A percentile compares a stretch with the other conserved stretches of the same genome.
phyloP scores from a whole-genome alignment of 2,888 invertebrate genomes.

The Penaeus monodon region DNA sequence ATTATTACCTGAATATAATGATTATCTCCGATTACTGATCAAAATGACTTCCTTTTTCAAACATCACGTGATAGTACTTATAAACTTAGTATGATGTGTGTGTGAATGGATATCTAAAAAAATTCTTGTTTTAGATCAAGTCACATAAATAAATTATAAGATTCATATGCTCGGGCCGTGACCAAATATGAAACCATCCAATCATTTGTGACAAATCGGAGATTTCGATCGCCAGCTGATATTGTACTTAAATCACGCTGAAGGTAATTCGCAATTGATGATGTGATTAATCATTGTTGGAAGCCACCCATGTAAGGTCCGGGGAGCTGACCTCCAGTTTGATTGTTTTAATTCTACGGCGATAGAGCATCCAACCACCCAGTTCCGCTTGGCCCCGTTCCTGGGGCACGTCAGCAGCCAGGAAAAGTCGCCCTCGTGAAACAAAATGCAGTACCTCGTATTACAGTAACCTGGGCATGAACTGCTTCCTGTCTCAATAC shows the following conservation, averaged over 20 bases:
- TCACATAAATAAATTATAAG: constrained; percentile 50
- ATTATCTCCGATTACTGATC: too few relatives aligned
- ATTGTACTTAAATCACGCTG: constrained; percentile 60
- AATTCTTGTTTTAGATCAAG: constrained; percentile 7
- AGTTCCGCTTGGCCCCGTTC: too few relatives aligned
- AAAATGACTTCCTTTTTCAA: too few relatives aligned
- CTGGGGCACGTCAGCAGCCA: too few relatives aligned
- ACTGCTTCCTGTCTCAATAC: too few relatives aligned
- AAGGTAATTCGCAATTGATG: constrained; percentile 59
- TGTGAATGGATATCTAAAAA: not conserved
- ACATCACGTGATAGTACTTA: too few relatives aligned
- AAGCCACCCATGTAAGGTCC: constrained; percentile 46
- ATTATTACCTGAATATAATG: too few relatives aligned
- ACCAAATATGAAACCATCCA: constrained; percentile 59
- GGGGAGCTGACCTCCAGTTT: constrained; percentile 40
- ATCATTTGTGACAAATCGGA: constrained; percentile 55
- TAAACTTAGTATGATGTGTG: too few relatives aligned
- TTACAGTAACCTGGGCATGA: too few relatives aligned
- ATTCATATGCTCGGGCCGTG: not conserved
- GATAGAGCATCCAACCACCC: too few relatives aligned
- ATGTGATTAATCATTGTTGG: constrained; percentile 51
- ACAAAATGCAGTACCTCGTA: too few relatives aligned
- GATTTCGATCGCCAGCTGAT: constrained; percentile 59
- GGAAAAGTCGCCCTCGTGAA: too few relatives aligned
- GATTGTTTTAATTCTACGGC: constrained; percentile 45